Evolutionary conservation across 2,888 invertebrate genomes (phyloP).

Genomic region (Dolichopus griseipennis): DNA sequence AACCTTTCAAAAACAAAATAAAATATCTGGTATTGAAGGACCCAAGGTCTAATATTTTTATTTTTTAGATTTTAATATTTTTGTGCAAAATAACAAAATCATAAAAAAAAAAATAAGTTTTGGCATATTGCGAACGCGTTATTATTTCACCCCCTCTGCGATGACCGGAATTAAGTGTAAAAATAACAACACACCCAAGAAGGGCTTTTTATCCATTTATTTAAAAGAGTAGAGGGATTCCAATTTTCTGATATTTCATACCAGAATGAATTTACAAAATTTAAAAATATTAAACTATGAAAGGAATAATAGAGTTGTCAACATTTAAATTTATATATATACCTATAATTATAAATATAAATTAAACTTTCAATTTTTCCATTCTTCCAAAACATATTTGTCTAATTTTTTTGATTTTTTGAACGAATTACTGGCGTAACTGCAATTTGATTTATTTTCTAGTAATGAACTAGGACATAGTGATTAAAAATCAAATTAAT

Average conservation of each 20-base stretch:
- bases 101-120: neutral
- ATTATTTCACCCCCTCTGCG: neutral
- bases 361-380: too few relatives aligned
- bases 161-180: neutral
- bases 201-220: neutral
- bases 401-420: too few relatives aligned
- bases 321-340: neutral
- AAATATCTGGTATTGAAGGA: neutral
- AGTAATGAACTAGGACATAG: too few relatives aligned
- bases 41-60: neutral
- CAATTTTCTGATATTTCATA: neutral
- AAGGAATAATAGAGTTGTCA: constrained; percentile 1
- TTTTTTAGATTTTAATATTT: neutral
- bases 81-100: neutral
- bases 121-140: constrained; percentile 4
- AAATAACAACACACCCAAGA: neutral
- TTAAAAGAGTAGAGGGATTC: neutral
- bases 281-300: neutral
- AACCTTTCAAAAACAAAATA: neutral
- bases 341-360: neutral
- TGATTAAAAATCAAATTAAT: too few relatives aligned
- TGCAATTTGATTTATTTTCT: too few relatives aligned
- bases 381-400: too few relatives aligned
- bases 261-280: neutral
- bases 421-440: too few relatives aligned